A percentile compares a stretch with the other conserved stretches of the same genome.
Evolutionary conservation across 2,888 invertebrate species (phyloP).

Genomic region (Agelastica alni): DNA sequence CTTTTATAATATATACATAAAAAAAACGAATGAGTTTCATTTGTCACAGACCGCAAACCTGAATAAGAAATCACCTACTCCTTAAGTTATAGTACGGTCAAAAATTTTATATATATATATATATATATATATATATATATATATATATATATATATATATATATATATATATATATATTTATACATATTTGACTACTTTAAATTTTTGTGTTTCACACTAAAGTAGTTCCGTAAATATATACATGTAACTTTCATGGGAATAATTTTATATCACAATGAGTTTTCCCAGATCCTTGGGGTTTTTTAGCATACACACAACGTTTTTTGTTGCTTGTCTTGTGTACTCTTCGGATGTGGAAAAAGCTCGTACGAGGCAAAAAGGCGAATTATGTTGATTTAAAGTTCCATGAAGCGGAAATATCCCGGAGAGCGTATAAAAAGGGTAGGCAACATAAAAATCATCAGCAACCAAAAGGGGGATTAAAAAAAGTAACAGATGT

Average conservation of each 20-base stretch:
- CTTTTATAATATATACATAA: no score
- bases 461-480: conserved; percentile 43
- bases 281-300: not conserved
- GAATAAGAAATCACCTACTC: no score
- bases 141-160: no score
- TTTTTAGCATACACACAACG: conserved; percentile 10
- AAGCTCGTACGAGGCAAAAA: conserved; percentile 28
- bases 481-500: conserved; percentile 48
- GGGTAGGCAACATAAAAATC: conserved; percentile 48
- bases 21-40: no score
- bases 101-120: no score
- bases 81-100: no score
- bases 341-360: conserved; percentile 25
- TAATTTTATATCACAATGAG: conserved; percentile 8
- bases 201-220: no score
- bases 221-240: no score
- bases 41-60: no score
- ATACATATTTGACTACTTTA: no score
- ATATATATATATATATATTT: no score
- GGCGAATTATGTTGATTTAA: conserved; percentile 47
- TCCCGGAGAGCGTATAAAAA: conserved; percentile 46
- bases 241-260: conserved; percentile 2
- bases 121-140: no score
- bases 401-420: conserved; percentile 48
- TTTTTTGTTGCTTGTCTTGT: conserved; percentile 28